A percentile compares a stretch with the other conserved stretches of the same genome.
These are phyloP conservation scores for Macrosiphum euphorbiae DNA, from an alignment of 2,888 invertebrate species.

Conservation along the genomic window DNA sequence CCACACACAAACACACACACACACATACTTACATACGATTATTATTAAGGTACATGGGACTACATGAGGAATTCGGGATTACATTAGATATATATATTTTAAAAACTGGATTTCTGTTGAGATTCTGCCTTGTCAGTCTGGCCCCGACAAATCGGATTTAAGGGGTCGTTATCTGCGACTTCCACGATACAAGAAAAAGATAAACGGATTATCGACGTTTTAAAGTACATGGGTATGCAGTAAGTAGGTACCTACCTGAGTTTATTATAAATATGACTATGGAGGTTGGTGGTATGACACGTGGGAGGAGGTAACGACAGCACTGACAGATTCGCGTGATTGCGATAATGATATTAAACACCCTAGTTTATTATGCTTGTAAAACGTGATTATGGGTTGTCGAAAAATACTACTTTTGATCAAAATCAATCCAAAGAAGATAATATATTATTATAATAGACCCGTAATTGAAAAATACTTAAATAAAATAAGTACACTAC, in stretches of 20 bases:
- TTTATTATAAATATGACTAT: background rate
- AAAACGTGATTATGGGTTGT: background rate
- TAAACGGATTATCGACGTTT: conserved; percentile 49
- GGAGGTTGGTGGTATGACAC: background rate
- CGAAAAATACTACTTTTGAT: background rate
- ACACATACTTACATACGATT: background rate
- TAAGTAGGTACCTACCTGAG: background rate
- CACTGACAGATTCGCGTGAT: conserved; percentile 19
- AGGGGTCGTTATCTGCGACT: conserved; percentile 42
- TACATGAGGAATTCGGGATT: conserved; percentile 10
- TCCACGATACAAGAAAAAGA: conserved; percentile 2
- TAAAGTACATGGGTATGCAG: background rate
- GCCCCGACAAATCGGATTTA: conserved; percentile 52
- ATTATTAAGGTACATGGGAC: background rate
- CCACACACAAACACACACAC: too few species aligned
- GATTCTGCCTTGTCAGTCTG: conserved; percentile 25
- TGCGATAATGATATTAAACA: conserved; percentile 3
- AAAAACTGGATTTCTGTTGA: background rate
- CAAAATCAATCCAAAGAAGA: background rate
- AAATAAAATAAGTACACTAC: background rate
- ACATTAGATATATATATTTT: background rate
- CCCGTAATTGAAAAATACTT: background rate
- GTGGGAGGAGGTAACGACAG: background rate
- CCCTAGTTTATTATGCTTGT: background rate
- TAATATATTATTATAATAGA: background rate